Conservation (phyloP, 2,888 invertebrate species). For the Lacanobia wlatinum region DNA sequence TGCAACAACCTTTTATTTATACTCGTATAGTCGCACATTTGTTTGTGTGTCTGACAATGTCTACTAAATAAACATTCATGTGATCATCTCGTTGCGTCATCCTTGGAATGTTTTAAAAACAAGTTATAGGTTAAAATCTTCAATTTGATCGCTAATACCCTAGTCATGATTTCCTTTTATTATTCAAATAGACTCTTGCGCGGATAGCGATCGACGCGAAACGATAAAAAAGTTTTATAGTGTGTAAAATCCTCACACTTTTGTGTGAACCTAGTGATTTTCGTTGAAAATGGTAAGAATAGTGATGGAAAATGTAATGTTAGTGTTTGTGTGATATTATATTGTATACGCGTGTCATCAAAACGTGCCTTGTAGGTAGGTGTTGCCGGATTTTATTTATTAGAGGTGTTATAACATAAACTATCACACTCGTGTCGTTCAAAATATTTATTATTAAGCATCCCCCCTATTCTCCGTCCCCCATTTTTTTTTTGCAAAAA, state of each 20-base stretch:
- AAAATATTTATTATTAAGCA: neutral
- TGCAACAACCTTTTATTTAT: neutral
- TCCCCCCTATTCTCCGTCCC: neutral
- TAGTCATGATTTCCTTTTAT: constrained; percentile 1
- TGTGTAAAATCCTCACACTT: neutral
- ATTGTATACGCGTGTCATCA: neutral
- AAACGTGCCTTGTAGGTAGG: neutral
- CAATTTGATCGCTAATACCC: constrained; percentile 14
- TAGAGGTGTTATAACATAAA: neutral
- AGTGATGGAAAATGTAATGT: neutral
- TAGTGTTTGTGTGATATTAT: neutral
- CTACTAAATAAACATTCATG: neutral
- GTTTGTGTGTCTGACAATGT: neutral
- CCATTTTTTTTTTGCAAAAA: neutral
- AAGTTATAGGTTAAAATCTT: constrained; percentile 16
- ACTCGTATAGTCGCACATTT: neutral
- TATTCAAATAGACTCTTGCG: constrained; percentile 3
- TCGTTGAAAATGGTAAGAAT: constrained; percentile 34
- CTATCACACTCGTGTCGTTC: neutral
- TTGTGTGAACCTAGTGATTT: neutral
- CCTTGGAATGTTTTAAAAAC: constrained; percentile 29
- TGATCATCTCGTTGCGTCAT: constrained; percentile 30
- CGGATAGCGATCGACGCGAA: neutral
- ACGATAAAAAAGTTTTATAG: neutral
- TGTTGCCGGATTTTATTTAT: neutral